These are phyloP conservation scores for Trissoscelio sp. DNA, from an alignment of 2,888 invertebrate species.

Conservation along the genomic window DNA sequence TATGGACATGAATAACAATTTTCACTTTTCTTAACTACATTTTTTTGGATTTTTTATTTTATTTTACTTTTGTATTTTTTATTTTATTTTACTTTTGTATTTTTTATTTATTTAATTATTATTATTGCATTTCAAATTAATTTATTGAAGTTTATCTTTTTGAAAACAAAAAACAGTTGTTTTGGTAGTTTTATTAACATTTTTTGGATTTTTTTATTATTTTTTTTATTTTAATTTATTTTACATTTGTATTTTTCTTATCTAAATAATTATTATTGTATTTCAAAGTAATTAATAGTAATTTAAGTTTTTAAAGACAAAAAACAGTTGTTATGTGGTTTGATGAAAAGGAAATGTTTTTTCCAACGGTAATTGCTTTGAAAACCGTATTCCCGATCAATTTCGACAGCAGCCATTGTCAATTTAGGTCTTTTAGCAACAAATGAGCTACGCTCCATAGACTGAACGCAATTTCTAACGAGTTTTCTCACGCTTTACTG, in stretches of 20 bases:
- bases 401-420: conserved; percentile 22
- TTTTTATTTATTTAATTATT: too few relatives aligned
- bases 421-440: conserved; percentile 29
- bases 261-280: too few relatives aligned
- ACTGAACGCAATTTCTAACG: conserved; percentile 41
- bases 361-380: background rate
- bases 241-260: too few relatives aligned
- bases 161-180: too few relatives aligned
- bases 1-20: too few relatives aligned
- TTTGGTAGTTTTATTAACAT: too few relatives aligned
- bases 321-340: background rate
- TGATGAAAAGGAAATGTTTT: background rate
- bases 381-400: conserved; percentile 20
- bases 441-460: conserved; percentile 2
- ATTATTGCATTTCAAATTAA: too few relatives aligned
- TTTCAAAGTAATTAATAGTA: background rate
- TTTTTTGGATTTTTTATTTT: background rate
- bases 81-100: too few relatives aligned
- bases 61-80: background rate
- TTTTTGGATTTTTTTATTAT: too few relatives aligned
- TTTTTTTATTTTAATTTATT: too few relatives aligned
- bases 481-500: conserved; percentile 58
- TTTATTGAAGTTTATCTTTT: too few relatives aligned
- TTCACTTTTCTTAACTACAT: too few relatives aligned
- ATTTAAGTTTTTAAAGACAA: background rate